These are phyloP conservation scores for Pteria penguin DNA, from an alignment of 2,888 invertebrate species.

Conservation along the genomic window DNA sequence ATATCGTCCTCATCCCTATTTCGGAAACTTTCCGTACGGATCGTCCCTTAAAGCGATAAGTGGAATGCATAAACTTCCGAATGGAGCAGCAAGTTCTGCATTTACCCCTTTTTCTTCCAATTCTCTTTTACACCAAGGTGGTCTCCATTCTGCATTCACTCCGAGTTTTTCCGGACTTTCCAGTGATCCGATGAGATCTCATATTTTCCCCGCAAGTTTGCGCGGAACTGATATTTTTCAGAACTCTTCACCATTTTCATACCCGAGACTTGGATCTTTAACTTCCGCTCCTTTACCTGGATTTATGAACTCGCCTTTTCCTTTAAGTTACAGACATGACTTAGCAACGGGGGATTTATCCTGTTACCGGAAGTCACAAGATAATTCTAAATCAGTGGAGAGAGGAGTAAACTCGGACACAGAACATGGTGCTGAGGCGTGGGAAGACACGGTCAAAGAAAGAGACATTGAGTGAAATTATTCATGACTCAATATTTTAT, in stretches of 20 bases:
- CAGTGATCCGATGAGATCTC: conserved; percentile 38
- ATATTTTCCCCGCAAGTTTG: conserved; percentile 26
- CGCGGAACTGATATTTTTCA: conserved; percentile 48
- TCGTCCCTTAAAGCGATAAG: conserved; percentile 50
- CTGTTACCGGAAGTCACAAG: conserved; percentile 44
- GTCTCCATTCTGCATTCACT: conserved; percentile 75
- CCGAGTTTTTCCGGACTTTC: conserved; percentile 63
- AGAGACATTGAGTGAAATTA: conserved; percentile 47
- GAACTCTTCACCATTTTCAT: conserved; percentile 47
- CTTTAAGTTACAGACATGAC: conserved; percentile 62
- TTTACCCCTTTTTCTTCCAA: conserved; percentile 77
- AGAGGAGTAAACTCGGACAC: conserved; percentile 55
- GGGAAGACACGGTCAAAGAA: conserved; percentile 58
- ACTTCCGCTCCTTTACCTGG: conserved; percentile 53
- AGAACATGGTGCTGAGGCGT: conserved; percentile 58
- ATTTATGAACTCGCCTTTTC: conserved; percentile 65
- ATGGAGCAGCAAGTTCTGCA: conserved; percentile 75
- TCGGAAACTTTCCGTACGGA: conserved; percentile 47
- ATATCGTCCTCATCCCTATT: conserved; percentile 53
- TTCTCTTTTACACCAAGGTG: conserved; percentile 49
- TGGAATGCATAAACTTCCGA: conserved; percentile 44
- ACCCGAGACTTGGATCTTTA: conserved; percentile 45
- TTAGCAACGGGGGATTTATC: conserved; percentile 40
- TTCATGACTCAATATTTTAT: too few species aligned
- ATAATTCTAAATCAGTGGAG: conserved; percentile 58